Evolutionary conservation across 2,113 vertebrate genomes (phyloP).

Genomic region (Myiozetetes cayanensis): DNA sequence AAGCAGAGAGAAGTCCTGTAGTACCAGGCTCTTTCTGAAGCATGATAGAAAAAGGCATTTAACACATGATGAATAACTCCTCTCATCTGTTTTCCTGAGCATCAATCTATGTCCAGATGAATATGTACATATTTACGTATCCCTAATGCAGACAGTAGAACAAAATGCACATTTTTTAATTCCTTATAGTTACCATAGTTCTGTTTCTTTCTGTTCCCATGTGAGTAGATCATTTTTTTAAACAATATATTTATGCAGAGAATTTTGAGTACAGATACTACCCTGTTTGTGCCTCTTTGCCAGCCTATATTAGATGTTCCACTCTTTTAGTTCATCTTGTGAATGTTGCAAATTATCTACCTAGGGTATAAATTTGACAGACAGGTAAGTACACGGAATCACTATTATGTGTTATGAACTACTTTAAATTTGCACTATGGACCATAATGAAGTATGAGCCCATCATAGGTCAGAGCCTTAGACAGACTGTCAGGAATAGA

Average conservation of each 20-base stretch:
- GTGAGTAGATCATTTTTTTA: neutral
- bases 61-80: neutral
- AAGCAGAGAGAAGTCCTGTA: neutral
- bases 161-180: neutral
- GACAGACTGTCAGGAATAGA: neutral
- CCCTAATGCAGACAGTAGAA: neutral
- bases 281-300: neutral
- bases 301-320: neutral
- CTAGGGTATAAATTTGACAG: neutral
- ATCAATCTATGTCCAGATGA: neutral
- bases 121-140: fast-evolving
- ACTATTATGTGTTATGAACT: neutral
- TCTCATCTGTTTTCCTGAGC: neutral
- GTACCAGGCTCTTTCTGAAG: neutral
- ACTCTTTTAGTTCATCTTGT: neutral
- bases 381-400: neutral
- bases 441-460: neutral
- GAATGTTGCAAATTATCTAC: neutral
- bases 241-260: neutral
- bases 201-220: neutral
- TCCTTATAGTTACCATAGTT: neutral
- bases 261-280: neutral
- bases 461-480: neutral
- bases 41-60: neutral
- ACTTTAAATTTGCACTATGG: neutral